Evolutionary conservation across 1,140 invertebrate species (phyloP), one percentile per base, ranked within the genome.

Genomic region (Drosophila bifasciata): DNA sequence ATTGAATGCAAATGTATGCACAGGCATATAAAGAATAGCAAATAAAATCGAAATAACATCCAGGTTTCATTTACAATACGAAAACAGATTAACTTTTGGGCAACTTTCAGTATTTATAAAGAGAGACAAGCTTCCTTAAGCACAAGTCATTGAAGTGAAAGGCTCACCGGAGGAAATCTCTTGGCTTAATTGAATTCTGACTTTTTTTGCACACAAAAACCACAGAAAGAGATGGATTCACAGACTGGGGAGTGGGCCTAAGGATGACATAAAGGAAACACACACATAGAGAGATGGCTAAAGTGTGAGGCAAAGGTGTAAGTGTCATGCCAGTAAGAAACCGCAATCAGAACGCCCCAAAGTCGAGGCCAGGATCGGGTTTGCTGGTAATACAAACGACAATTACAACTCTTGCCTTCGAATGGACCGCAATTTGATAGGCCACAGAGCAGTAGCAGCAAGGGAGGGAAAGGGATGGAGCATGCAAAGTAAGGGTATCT

Each of bases 331-430:
- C 41, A 40, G 61, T n/a, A 58, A 66, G 53, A 77, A 81, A 73
- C 83, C 78, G 48, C 81, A 86, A 79, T 66, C 44, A 63, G 70
- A 68, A 78, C 62, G 70, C 70, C 68, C 62, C 64, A 58, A 68
- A 51, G 49, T 17, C 49, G 28, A 9, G 13, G 32, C 11, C 32
- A 36, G 49, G 28, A 9, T 39, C 28, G 21, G 32, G 25, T 25
- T 11, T 36, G 72, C 55, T 76, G 79, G 79, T 88, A 83, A 83
- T 83, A 69, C 78, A 86, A 89, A 86, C 78, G 83, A 88, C 83
- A 86, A 86, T 86, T 86, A 86, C 79, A 86, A n/a, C n/a, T 69
- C 75, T 69, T 83, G 83, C 76, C 70, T 71, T 72, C 76, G 67
- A 67, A 72, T 60, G 70, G 63, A 77, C 81, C 78, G 57, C 77